Base-by-base conservation (phyloP, 2,113 vertebrate genomes). In the Protomyctophum bolini region DNA sequence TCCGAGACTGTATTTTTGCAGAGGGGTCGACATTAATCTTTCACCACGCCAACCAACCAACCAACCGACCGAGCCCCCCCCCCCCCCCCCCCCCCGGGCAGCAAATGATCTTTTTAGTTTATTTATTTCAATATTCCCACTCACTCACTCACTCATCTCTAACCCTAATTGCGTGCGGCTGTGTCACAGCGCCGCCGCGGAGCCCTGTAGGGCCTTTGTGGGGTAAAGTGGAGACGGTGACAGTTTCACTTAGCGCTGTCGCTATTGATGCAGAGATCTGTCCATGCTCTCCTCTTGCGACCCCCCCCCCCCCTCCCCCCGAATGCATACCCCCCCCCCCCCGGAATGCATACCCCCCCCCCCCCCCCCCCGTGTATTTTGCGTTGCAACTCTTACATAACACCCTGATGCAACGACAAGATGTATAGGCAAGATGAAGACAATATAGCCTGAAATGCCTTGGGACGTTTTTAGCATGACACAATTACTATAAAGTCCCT, bases 121-220 rank as follows among this genome's bases (percentile, higher is more conserved):
- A 89, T 91, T 88, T 88, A 91, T 90, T 91, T 91, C 83, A 91
- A 88, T 91, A 87, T 86, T 85, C 84, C 73, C 58, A 9, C 80
- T 62, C 45, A 62, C 73, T 79, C 70, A 61, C n/a, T n/a, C n/a
- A n/a, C n/a, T n/a, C n/a, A n/a, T n/a, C n/a, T 86, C 82, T 78
- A 60, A 65, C 71, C 70, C 75, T 77, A 86, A 85, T 80, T 86
- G 88, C 74, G 70, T 14, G 67, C 76, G 61, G 33, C 33, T 41
- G 33, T 49, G 56, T 73, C 6, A 6, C 59, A 54, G 77, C 70
- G 60, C 63, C 68, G 58, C n/a, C 3, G 6, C 6, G 72, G 63
- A 80, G 70, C 1, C 41, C 49, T n/a, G n/a, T n/a, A 4, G 61
- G 71, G 75, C 62, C 68, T 73, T 3, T 29, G 68, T 66, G 79